These are phyloP conservation scores for Apamea sordens DNA, from an alignment of 2,888 invertebrate genomes.

Conservation along the genomic window DNA sequence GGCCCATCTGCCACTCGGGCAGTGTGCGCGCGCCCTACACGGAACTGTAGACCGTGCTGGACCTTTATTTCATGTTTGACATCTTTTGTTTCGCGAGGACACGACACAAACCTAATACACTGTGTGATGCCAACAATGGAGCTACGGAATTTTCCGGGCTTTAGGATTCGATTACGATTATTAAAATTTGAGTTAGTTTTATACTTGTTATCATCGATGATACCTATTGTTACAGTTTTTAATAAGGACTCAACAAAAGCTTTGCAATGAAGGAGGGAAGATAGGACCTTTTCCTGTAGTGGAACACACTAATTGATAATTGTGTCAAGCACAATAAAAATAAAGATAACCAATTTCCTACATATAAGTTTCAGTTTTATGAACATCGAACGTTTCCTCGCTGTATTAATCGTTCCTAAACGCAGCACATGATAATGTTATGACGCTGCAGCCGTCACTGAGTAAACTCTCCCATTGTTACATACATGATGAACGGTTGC, in stretches of 20 bases:
- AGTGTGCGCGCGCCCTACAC: constrained; percentile 37
- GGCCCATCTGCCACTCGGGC: constrained; percentile 28
- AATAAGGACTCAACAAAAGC: background rate
- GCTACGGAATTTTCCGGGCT: too few relatives aligned
- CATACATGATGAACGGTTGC: too few relatives aligned
- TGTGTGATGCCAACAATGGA: constrained; percentile 29
- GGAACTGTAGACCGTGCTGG: constrained; percentile 12
- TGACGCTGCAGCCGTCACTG: background rate
- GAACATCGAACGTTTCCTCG: background rate
- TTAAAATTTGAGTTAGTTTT: background rate
- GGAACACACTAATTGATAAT: background rate
- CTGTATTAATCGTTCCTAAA: background rate
- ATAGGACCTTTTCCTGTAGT: background rate
- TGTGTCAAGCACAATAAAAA: background rate
- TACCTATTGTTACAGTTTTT: background rate
- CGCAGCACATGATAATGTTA: background rate
- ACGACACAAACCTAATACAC: constrained; percentile 35
- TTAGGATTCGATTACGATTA: background rate
- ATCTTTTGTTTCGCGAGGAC: constrained; percentile 52
- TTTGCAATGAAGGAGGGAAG: background rate
- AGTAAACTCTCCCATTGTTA: constrained; percentile 1
- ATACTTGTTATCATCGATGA: background rate
- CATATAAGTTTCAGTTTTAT: background rate
- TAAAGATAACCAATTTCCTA: background rate
- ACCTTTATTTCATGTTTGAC: constrained; percentile 61